These are phyloP conservation scores for Thamnophis sirtalis DNA, from an alignment of 2,113 vertebrate genomes.

Conservation along the genomic window DNA sequence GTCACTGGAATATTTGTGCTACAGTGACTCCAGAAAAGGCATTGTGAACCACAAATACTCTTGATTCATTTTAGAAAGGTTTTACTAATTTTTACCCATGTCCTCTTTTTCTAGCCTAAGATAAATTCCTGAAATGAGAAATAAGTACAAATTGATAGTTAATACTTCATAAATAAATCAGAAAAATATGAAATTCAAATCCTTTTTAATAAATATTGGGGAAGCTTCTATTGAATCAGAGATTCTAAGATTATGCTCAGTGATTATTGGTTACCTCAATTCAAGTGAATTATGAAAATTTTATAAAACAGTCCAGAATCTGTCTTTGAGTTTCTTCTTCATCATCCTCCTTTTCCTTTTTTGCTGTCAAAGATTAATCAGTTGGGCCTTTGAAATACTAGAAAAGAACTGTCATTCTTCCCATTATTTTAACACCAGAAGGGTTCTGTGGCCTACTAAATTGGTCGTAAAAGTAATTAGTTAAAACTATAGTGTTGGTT, in stretches of 20 bases:
- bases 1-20: not conserved
- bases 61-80: not conserved
- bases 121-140: not conserved
- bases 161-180: not conserved
- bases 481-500: not conserved
- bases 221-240: not conserved
- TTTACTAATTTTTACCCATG: not conserved
- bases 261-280: not conserved
- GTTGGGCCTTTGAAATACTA: not conserved
- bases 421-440: not conserved
- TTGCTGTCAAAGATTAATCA: not conserved
- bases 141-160: not conserved
- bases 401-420: not conserved
- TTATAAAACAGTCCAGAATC: not conserved
- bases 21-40: not conserved
- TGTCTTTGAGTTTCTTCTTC: not conserved
- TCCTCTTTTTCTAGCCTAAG: not conserved
- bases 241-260: not conserved
- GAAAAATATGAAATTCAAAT: not conserved
- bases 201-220: not conserved
- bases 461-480: not conserved
- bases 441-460: not conserved
- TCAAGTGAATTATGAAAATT: not conserved
- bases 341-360: not conserved
- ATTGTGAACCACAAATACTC: not conserved